Conservation (phyloP, 2,797 vertebrate species). For the Diglossa cyanea region DNA sequence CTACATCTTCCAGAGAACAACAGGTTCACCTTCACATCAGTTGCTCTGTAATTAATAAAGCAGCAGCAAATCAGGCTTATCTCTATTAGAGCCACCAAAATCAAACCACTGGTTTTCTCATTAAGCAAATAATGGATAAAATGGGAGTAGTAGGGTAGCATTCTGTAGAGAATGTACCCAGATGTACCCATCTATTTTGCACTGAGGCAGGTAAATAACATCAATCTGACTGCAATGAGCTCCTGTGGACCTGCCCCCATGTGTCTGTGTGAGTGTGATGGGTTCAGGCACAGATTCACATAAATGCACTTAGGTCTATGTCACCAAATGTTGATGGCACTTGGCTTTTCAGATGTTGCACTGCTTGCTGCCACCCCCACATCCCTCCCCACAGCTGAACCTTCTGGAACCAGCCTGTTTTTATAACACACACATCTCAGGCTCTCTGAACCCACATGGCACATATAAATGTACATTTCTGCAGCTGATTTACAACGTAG, state of each 20-base stretch:
- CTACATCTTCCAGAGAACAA: neutral
- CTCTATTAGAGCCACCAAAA: neutral
- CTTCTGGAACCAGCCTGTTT: neutral
- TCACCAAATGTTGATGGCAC: neutral
- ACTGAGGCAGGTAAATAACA: neutral
- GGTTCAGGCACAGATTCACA: neutral
- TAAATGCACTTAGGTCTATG: neutral
- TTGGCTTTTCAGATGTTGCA: neutral
- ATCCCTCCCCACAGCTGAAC: neutral
- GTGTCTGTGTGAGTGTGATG: neutral
- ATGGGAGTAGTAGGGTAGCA: neutral
- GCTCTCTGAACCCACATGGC: neutral
- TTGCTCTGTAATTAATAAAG: neutral
- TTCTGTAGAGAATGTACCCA: neutral
- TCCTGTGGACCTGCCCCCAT: neutral
- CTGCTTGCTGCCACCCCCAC: neutral
- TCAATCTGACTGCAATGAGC: accelerated
- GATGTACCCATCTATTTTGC: neutral
- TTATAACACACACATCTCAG: neutral
- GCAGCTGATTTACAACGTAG: neutral
- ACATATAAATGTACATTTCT: neutral
- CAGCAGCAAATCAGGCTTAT: neutral
- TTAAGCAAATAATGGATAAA: neutral
- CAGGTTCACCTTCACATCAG: neutral
- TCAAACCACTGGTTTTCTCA: neutral